These are phyloP conservation scores for Limosa lapponica DNA, from an alignment of 2,797 vertebrate species.

Conservation along the genomic window DNA sequence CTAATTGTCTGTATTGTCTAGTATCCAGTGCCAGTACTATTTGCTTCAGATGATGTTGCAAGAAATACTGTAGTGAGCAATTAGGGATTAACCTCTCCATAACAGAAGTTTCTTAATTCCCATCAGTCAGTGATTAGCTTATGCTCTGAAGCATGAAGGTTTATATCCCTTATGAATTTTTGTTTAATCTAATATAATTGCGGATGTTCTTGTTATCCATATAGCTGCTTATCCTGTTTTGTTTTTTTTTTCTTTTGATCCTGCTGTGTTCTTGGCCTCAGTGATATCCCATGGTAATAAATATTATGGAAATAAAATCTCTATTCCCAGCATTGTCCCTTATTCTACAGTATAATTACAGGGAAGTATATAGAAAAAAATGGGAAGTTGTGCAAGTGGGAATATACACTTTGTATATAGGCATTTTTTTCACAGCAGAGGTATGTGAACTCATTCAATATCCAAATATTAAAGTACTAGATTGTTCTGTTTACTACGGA, in stretches of 20 bases:
- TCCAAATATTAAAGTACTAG: not conserved
- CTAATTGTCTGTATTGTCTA: constrained; percentile 54
- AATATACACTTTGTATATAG: not conserved
- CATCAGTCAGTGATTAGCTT: constrained; percentile 70
- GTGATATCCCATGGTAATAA: constrained; percentile 19
- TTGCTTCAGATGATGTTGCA: constrained; percentile 57
- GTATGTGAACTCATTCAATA: not conserved
- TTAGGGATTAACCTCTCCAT: constrained; percentile 67
- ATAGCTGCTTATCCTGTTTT: constrained; percentile 37
- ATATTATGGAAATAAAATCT: constrained; percentile 12
- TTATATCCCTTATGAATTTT: constrained; percentile 67
- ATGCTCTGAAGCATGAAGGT: constrained; percentile 66
- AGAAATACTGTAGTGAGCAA: constrained; percentile 54
- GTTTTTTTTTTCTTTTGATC: not conserved
- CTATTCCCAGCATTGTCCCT: not conserved
- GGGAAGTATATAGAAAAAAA: not conserved
- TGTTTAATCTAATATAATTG: constrained; percentile 70
- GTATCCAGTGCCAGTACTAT: not conserved
- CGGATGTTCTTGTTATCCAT: constrained; percentile 52
- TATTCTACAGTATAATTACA: not conserved
- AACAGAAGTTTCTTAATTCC: constrained; percentile 69
- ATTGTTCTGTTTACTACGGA: not conserved
- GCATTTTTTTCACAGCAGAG: not conserved
- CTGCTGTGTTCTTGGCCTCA: not conserved
- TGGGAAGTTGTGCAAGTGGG: not conserved